Percentiles rank a stretch among this genome's conserved stretches.
Evolutionary conservation across 2,888 invertebrate genomes (phyloP).

Genomic region (Augochlorella aurata): DNA sequence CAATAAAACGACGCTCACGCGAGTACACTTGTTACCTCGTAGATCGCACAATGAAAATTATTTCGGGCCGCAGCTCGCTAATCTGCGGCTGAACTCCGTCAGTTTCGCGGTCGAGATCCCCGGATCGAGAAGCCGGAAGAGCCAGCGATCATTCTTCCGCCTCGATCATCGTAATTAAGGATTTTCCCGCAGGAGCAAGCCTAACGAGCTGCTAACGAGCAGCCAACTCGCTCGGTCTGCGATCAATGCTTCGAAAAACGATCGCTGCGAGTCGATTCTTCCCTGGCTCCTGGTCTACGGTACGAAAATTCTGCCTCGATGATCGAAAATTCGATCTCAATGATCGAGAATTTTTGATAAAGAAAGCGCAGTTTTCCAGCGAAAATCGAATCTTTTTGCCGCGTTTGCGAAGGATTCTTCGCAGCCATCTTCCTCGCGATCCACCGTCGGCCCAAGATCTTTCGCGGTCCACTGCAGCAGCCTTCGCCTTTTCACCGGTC

Average conservation of each 20-base stretch:
- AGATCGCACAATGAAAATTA: background rate
- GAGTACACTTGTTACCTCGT: background rate
- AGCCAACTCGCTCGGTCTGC: conserved; percentile 64
- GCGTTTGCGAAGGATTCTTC: background rate
- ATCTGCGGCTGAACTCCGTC: background rate
- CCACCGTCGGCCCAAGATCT: too few relatives aligned
- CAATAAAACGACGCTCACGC: background rate
- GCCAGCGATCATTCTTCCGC: conserved; percentile 32
- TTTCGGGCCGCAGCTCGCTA: background rate
- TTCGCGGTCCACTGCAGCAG: background rate
- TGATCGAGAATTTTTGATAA: too few relatives aligned
- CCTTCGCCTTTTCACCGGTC: conserved; percentile 17
- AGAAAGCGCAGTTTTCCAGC: too few relatives aligned
- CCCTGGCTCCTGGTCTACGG: background rate
- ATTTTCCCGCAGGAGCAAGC: conserved; percentile 49
- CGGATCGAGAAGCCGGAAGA: conserved; percentile 21
- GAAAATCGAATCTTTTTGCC: too few relatives aligned
- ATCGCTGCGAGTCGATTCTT: conserved; percentile 26
- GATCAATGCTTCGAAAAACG: conserved; percentile 30
- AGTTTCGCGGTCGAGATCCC: background rate
- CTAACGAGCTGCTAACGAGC: conserved; percentile 74
- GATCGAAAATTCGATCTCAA: background rate
- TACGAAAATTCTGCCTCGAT: too few relatives aligned
- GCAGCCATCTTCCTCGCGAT: background rate
- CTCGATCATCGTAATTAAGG: conserved; percentile 61